Evolutionary conservation across 2,797 vertebrate genomes (phyloP), one percentile per base, ranked within the genome.

Genomic region (Leuciscus waleckii): DNA sequence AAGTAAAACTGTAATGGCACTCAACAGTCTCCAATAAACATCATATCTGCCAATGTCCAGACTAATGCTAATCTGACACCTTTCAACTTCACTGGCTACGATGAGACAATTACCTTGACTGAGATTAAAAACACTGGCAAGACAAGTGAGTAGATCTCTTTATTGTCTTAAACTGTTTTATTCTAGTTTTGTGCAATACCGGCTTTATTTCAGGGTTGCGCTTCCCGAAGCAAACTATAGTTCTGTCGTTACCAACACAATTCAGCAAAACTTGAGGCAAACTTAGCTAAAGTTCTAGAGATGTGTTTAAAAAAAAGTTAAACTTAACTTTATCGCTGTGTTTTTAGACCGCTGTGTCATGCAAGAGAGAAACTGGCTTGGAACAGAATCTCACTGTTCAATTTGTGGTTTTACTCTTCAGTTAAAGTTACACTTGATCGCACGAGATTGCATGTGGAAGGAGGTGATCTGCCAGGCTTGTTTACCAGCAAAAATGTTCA

Each of bases 11-110:
- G 95, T 86, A 93, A 86, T 1, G 92, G 94, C 7, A 86, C 0
- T 4, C 84, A 85, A 0, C 96, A 96, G 88, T 96, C 95, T 2
- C 96, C 95, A 37, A 92, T 96, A 21, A 0, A 96, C 91, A 95
- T 96, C 0, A 14, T 77, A 4, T 70, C 91, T 0, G 0, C 26
- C 0, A 14, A 7, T 0, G 89, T 90, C 1, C 0, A 9, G 4
- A 0, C 0, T 0, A 13, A 93, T 39, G 0, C 21, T 19, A 87
- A 5, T 0, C 89, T 96, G 54, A 90, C 17, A 0, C 3, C 7
- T 0, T 92, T 96, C 81, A 86, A 0, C 11, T 95, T 95, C 29
- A 0, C 0, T 0, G 89, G 92, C 5, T 95, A 77, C 43, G 1
- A 3, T 83, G 79, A 39, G 69, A 76, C 0, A 0, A 2, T 7